These are phyloP conservation scores for Drosophila nikananu DNA, from an alignment of 1,140 invertebrate species.

Conservation along the genomic window DNA sequence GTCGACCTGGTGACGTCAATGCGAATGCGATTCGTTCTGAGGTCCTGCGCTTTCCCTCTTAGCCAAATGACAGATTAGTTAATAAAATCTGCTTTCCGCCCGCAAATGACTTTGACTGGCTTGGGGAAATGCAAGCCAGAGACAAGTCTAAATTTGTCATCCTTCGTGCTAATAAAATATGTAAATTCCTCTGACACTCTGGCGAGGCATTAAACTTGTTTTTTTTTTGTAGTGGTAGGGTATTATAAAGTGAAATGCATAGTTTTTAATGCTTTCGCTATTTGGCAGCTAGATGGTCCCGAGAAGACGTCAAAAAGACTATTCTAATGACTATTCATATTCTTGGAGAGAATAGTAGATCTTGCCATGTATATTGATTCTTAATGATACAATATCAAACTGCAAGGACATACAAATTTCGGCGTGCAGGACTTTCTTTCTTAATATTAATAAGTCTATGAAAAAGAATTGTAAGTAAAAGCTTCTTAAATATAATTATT, in stretches of 20 bases:
- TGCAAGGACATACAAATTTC: too few relatives aligned
- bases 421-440: too few relatives aligned
- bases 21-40: slow-evolving; percentile 24
- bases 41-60: slow-evolving; percentile 7
- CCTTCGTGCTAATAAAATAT: slow-evolving; percentile 69
- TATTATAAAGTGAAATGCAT: not conserved
- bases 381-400: too few relatives aligned
- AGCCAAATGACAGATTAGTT: slow-evolving; percentile 76
- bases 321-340: too few relatives aligned
- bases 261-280: too few relatives aligned
- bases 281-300: too few relatives aligned
- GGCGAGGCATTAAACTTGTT: slow-evolving; percentile 16
- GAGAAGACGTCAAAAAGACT: too few relatives aligned
- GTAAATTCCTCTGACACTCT: slow-evolving; percentile 64
- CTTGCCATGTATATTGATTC: too few relatives aligned
- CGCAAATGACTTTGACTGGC: slow-evolving; percentile 54
- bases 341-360: too few relatives aligned
- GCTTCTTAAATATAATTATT: too few relatives aligned
- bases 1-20: slow-evolving; percentile 41
- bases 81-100: slow-evolving; percentile 74
- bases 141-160: slow-evolving; percentile 64
- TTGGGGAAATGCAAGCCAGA: slow-evolving; percentile 32
- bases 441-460: too few relatives aligned
- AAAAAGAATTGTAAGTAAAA: too few relatives aligned
- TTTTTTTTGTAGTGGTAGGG: not conserved